Evolutionary conservation across 2,113 vertebrate species (phyloP), one percentile per base, ranked within the genome.

Genomic region (Orthonyx spaldingii): DNA sequence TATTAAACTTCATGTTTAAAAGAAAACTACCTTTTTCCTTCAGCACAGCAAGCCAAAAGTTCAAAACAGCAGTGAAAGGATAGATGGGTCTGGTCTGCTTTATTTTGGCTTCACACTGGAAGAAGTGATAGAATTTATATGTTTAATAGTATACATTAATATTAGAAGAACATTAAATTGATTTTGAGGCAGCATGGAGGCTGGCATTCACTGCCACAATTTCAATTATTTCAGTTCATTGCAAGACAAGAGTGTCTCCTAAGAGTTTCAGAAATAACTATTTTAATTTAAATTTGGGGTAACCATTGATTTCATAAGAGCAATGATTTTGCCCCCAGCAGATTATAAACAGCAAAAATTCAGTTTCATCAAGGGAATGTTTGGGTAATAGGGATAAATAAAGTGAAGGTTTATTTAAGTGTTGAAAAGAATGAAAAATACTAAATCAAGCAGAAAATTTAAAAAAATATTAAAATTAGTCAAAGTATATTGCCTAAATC

Each of bases 1-100:
- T 26, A 64, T 94, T 91, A 92, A 89, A 72, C 49, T 87, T 82
- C 78, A 66, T 44, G 46, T 82, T 94, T 92, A 82, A 94, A 89
- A 89, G 76, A 84, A 89, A 93, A 63, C 33, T 44, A 21, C 16
- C 75, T 92, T 92, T 95, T 93, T 81, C 75, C 68, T 57, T 71
- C 60, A 75, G 59, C 75, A 81, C 56, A 88, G 82, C 60, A 92
- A 88, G 60, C 64, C 60, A 60, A 26, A 91, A 93, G 75, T 85
- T 95, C 87, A 90, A 92, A 94, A 90, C 66, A 87, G 28, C 57
- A 61, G 9, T 26, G 8, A 75, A 89, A 93, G 30, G 46, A 94
- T 85, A 95, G 88, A 90, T 74, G 30, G 37, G 16, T 83, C 74
- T 91, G 70, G 37, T 33, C 74, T 94, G 44, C 28, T 95, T 79